These are phyloP conservation scores for Lasioglossum zephyrum DNA, from an alignment of 2,888 invertebrate species.

Conservation along the genomic window DNA sequence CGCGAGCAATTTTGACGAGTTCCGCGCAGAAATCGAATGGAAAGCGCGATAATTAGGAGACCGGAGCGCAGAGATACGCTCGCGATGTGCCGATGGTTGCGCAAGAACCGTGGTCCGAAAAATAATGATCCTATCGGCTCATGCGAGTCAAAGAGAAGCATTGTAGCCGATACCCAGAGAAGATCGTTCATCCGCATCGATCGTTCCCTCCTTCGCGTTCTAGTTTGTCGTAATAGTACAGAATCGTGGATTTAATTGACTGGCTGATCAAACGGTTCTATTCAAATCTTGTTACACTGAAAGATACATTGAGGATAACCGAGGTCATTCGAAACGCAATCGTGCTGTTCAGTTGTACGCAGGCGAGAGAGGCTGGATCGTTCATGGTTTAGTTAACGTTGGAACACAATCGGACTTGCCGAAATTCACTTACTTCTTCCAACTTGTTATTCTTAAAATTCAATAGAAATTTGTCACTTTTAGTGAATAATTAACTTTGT, in stretches of 20 bases:
- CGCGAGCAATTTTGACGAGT: constrained; percentile 28
- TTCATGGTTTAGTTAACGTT: background rate
- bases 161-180: constrained; percentile 14
- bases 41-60: constrained; percentile 45
- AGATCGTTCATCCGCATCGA: constrained; percentile 22
- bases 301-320: background rate
- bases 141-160: constrained; percentile 8
- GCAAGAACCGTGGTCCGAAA: background rate
- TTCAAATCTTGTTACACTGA: background rate
- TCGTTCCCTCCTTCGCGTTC: background rate
- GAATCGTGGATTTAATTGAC: background rate
- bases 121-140: background rate
- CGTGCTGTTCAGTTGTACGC: no score
- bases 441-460: no score
- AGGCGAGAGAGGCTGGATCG: no score
- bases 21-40: constrained; percentile 52
- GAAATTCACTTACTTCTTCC: no score
- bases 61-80: constrained; percentile 23
- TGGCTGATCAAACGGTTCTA: background rate
- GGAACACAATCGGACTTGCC: background rate
- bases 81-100: background rate
- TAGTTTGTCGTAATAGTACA: background rate
- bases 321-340: background rate
- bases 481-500: no score
- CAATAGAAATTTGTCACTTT: no score